Percentiles rank a stretch among this genome's conserved stretches.
These are phyloP conservation scores for Platycercus adscitus DNA, from an alignment of 2,113 vertebrate genomes.

Conservation along the genomic window DNA sequence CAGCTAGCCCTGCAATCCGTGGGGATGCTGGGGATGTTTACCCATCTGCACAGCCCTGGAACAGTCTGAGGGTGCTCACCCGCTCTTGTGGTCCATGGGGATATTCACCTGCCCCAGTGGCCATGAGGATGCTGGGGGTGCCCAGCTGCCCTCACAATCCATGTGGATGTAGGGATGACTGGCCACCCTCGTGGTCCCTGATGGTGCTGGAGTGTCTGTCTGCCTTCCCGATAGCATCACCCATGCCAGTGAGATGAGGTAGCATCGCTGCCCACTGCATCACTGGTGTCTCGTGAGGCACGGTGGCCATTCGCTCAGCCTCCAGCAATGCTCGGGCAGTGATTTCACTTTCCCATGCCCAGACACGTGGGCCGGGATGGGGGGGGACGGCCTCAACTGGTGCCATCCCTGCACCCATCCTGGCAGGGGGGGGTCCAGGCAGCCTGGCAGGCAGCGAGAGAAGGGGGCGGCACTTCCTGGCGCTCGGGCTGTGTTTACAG, in stretches of 20 bases:
- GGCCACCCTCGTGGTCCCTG: rapidly evolving
- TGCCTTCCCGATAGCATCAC: neutral
- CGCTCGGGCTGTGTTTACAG: neutral
- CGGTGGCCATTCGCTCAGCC: neutral
- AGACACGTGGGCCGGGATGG: neutral
- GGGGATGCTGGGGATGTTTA: neutral
- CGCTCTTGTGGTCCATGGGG: neutral
- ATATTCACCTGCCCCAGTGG: neutral
- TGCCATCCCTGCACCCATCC: neutral
- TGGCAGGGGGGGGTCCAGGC: neutral
- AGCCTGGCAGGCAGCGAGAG: neutral
- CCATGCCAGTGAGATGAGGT: constrained; percentile 50
- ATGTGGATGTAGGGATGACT: neutral
- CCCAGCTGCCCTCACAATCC: neutral
- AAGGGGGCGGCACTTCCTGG: constrained; percentile 19
- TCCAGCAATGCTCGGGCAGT: constrained; percentile 6
- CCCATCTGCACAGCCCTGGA: neutral
- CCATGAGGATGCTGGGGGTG: neutral
- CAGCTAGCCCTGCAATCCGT: neutral
- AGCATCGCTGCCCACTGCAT: neutral
- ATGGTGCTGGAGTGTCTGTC: neutral
- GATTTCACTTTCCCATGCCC: constrained; percentile 54
- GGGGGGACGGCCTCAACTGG: rapidly evolving
- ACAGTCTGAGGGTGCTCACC: neutral
- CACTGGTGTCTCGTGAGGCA: neutral